Base-by-base conservation (phyloP, 2,797 vertebrate species). In the Rousettus madagascariensis region DNA sequence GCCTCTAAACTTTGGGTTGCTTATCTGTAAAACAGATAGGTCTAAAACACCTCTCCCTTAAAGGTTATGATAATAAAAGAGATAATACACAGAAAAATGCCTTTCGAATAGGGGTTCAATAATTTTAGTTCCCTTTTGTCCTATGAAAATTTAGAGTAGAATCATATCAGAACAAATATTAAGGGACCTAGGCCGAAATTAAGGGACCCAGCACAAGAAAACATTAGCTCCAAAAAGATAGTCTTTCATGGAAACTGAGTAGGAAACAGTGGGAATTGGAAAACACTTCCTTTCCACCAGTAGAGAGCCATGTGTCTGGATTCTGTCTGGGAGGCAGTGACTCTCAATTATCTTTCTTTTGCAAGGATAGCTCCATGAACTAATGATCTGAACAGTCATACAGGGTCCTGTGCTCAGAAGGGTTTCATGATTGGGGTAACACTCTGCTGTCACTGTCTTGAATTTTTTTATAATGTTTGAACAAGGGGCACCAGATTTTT, bases 401-500 rank as follows among this genome's bases (percentile, higher is more conserved):
- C 20, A 41, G 19, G 7, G 12, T 17, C 36, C n/a, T 17, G 1
- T 28, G 26, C 38, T 84, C 20, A 38, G 68, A 46, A 59, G 41
- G 30, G 33, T 41, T 26, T 85, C 22, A 3, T 19, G 10, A 51
- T 90, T 96, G 61, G 3, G 43, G 86, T 71, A 88, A 89, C 75
- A 36, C 20, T 82, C 74, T 85, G 43, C 5, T 80, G 26, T 77
- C 17, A 59, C 22, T 26, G 6, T 59, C 28, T 71, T 66, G 57
- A 90, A 72, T 88, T 59, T 87, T 59, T 96, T 90, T 33, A 28
- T n/a, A 24, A 90, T 71, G 61, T 96, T 92, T 80, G 4, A 79
- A 65, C 16, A 86, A 77, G 46, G 16, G 13, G 20, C 80, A 28
- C 24, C 51, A 55, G 89, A 66, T 55, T 43, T 90, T 90, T 75